Base-by-base conservation (phyloP, 2,888 invertebrate species). In the Philereme transversata region DNA sequence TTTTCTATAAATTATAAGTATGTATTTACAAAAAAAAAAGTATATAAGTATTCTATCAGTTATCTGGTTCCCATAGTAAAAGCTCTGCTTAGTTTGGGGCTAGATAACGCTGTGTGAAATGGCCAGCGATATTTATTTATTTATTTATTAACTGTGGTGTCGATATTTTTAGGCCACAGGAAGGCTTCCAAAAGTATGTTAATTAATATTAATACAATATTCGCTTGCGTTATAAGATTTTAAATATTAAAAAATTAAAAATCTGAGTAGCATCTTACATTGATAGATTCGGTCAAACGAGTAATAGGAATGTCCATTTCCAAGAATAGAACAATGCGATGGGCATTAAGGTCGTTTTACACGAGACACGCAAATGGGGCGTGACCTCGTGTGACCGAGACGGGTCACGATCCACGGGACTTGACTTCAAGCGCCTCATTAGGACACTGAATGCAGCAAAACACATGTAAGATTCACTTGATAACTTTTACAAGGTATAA, bases 331-430 rank as follows among this genome's bases (percentile, higher is more conserved):
- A 79, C 79, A 80, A 78, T 79, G 75, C 69, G 69, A 73, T 71
- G 72, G 72, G 72, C 70, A 75, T 79, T 77, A 79, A 78, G 74
- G 74, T 75, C 74, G 78, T 76, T 73, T 72, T 74, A 80, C 79
- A 79, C 68, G 74, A 76, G 74, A 75, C 77, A 74, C 74, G 76
- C 73, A 83, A 86, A 89, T 87, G 88, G 87, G 88, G 84, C 88
- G 87, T 88, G 86, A 86, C 87, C 78, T 76, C 72, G 72, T 76
- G 68, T 78, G 81, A 78, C 79, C 79, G 75, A 76, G 77, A 70
- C 82, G 69, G 81, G 88, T 88, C 88, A 89, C 88, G 86, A 86
- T 73, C 74, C 72, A 78, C 67, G 73, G 72, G 69, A 70, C 70
- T 70, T 68, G 71, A 56, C 56, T 63, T 53, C 49, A 59, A 56